Conservation (phyloP, 1,140 invertebrate genomes). For the Oncopodura yosiiana region DNA sequence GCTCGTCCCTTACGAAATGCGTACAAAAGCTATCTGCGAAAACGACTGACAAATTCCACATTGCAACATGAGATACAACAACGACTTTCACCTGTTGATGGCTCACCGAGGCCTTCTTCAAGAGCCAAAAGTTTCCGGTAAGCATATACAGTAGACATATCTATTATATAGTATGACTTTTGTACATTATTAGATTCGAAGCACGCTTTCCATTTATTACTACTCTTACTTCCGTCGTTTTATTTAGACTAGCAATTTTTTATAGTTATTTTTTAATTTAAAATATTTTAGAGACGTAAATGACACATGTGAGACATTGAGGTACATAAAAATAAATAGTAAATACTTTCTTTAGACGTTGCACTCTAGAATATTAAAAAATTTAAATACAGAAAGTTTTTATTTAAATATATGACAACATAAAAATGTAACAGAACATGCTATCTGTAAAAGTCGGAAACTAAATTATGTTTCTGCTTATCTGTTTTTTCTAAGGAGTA, state of each 20-base stretch:
- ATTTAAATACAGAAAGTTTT: too few relatives aligned
- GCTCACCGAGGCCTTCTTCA: slow-evolving; percentile 31
- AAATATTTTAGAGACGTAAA: not conserved
- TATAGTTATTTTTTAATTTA: not conserved
- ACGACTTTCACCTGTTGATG: slow-evolving; percentile 35
- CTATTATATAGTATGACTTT: not conserved
- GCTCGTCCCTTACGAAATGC: slow-evolving; percentile 32
- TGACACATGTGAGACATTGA: not conserved
- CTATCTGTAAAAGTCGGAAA: too few relatives aligned
- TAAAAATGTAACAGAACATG: too few relatives aligned
- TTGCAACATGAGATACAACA: slow-evolving; percentile 35
- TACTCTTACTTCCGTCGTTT: not conserved
- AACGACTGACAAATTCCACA: slow-evolving; percentile 34
- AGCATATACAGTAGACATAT: slow-evolving; percentile 1
- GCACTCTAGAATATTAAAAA: too few relatives aligned
- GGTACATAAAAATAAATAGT: not conserved
- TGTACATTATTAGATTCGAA: not conserved
- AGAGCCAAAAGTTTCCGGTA: slow-evolving; percentile 35
- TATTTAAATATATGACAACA: too few relatives aligned
- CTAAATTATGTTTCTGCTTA: too few relatives aligned
- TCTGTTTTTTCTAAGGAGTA: too few relatives aligned
- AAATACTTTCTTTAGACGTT: too few relatives aligned
- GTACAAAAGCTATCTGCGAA: slow-evolving; percentile 33
- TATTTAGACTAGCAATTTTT: not conserved
- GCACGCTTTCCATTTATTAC: not conserved